Base-by-base conservation (phyloP, 2,888 invertebrate species). In the Muscina levida region DNA sequence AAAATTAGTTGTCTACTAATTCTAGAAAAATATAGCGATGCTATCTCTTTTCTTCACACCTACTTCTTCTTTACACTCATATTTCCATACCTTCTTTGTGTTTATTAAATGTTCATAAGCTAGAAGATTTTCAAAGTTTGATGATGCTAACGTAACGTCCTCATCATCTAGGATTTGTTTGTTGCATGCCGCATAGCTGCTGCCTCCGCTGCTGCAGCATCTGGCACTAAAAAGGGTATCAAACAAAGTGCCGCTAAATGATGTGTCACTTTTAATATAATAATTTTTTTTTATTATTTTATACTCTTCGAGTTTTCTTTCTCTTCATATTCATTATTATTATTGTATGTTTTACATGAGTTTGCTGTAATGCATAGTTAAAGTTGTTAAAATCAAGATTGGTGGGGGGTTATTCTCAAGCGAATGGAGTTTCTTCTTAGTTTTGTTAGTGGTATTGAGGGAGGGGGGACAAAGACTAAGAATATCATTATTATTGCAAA, bases 231-330 rank as follows among this genome's bases (percentile, higher is more conserved):
- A 72, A 77, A 44, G 67, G 46, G 48, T 65, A 75, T 77, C 81
- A 81, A 77, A 77, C 81, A 81, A 77, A 77, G 48, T 68, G 77
- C 81, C 81, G 77, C 77, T 81, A 77, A 81, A 81, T 77, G 77
- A 77, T 75, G 77, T 81, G 81, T 81, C 81, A 81, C 77, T 77
- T 77, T 81, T 77, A 81, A 81, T 81, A 81, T 65, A 77, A 81
- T 77, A 81, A 77, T 81, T 81, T 81, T 77, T 68, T 62, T 5
- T 22, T 11, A 1, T 11, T 0, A n/a, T 42, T 2, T 62, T 42
- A 13, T 13, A 22, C 13, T 10, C 15, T 31, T 22, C 19, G 5
- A 6, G 19, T 15, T 42, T 15, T 15, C 37, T 11, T 13, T 11
- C 17, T 1, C 19, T 15, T 10, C 5, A 13, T 26, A 24, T 56